Evolutionary conservation across 1,140 invertebrate genomes (phyloP), one percentile per base, ranked within the genome.

Genomic region (Chlorops oryzae): DNA sequence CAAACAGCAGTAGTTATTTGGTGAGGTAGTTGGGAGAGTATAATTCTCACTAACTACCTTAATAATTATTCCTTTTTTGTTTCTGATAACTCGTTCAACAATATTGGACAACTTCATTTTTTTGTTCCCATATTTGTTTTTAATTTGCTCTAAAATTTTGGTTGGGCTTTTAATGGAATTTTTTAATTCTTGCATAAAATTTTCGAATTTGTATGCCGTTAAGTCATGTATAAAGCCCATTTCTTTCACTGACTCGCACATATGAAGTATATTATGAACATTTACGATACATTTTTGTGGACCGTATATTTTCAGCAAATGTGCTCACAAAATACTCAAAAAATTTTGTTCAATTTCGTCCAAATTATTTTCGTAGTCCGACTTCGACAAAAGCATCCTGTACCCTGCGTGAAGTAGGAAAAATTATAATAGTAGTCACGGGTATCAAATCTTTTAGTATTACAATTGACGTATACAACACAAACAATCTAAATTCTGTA

Each of bases 381-480:
- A 45, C 34, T 32, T 45, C 13, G 43, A 27, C 5, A 45, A 17
- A 15, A 45, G 34, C 22, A 45, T 25, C 22, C 25, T 45, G 17
- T 45, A 45, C 20, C 25, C 50, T 3, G 17, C 15, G 23, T 37
- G 28, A 5, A 51, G 42, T 21, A 51, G 15, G 13, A 51, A 2
- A 51, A 22, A 17, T 46, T 42, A 34, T 37, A 37, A 51, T 51
- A 51, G 13, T n/a, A 23, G n/a, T 46, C 27, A 9, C 17, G 10
- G 50, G 41, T 24, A 51, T 17, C n/a, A 34, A 22, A 41, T 51
- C 32, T 46, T 46, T 51, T 17, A 51, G 28, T 9, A 51, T 15
- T 17, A 46, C 34, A 12, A 41, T 38, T 15, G n/a, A 40, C 15
- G 40, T 34, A 17, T 51, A 51, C 34, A 51, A 43, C 21, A 51